Evolutionary conservation across 2,113 vertebrate species (phyloP), one percentile per base, ranked within the genome.

Genomic region (Thamnaconus septentrionalis): DNA sequence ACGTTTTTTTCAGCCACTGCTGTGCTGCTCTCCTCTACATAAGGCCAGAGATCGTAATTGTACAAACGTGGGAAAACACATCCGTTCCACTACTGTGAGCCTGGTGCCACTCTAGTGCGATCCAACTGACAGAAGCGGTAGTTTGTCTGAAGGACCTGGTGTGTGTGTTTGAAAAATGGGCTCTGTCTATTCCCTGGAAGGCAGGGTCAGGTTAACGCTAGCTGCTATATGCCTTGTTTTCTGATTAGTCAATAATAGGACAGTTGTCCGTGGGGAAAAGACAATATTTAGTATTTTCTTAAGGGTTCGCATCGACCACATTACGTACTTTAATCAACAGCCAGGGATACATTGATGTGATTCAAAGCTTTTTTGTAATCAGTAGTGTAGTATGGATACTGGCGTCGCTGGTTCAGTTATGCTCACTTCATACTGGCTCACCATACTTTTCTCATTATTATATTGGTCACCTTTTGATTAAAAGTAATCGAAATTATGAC

Each of bases 171-270:
- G 50, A n/a, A 51, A 82, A 81, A 57, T 8, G 82, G 87, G 82
- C 70, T 84, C 63, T 82, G 87, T 81, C 88, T 90, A 88, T 75
- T 78, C 70, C 69, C 84, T 87, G 87, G 81, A 79, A 79, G 31
- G 12, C 10, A 59, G 53, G 50, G 56, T 47, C 68, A 71, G 41
- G 60, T 66, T 73, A 31, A 7, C n/a, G 50, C 11, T 52, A 71
- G 53, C 58, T 48, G 58, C 53, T 31, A 54, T 61, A 55, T 53
- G 31, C 56, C 5, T 54, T 61, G 46, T 50, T 43, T 61, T 62
- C 41, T 68, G 18, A 62, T 18, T 6, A 42, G 6, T n/a, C n/a
- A 8, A 31, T 1, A 31, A 31, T 31, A 31, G 18, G 18, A 31
- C 18, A 31, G 18, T 31, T 31, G 18, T 31, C 18, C 18, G 18